phyloP scores from a whole-genome alignment of 2,113 vertebrate genomes.

The Indicator maculatus region DNA sequence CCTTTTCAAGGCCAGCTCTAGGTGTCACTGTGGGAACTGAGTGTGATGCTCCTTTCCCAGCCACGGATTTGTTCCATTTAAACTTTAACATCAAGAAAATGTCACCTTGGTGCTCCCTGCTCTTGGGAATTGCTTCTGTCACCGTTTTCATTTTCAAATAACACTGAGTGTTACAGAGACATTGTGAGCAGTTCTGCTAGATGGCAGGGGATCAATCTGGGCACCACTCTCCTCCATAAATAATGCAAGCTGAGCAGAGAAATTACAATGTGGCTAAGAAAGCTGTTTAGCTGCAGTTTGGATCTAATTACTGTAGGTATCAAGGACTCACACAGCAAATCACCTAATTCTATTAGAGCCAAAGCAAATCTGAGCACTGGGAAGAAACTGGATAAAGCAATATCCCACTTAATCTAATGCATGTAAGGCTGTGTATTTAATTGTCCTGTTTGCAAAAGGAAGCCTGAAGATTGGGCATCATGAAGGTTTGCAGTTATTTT shows the following conservation, averaged over 20 bases:
- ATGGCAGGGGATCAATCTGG: background rate
- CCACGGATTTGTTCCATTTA: conserved; percentile 46
- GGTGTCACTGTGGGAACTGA: conserved; percentile 57
- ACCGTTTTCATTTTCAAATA: conserved; percentile 36
- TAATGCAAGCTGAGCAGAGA: background rate
- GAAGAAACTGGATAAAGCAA: conserved; percentile 13
- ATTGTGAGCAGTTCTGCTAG: background rate
- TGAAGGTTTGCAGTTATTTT: background rate
- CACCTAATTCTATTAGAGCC: background rate
- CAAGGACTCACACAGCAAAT: background rate
- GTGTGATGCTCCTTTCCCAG: conserved; percentile 16
- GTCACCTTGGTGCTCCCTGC: conserved; percentile 58
- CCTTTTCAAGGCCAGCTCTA: conserved; percentile 25
- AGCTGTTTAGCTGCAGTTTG: background rate
- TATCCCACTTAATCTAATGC: conserved; percentile 15
- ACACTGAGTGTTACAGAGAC: background rate
- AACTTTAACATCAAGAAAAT: conserved; percentile 64
- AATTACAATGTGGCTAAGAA: background rate
- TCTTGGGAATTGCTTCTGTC: conserved; percentile 54
- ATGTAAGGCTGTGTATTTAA: background rate
- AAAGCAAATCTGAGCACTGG: background rate
- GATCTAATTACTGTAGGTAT: background rate
- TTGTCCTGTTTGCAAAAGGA: background rate
- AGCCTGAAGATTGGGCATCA: background rate
- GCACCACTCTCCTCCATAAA: background rate